These are phyloP conservation scores for Australoheros scitulus DNA, from an alignment of 2,113 vertebrate species.

Conservation along the genomic window DNA sequence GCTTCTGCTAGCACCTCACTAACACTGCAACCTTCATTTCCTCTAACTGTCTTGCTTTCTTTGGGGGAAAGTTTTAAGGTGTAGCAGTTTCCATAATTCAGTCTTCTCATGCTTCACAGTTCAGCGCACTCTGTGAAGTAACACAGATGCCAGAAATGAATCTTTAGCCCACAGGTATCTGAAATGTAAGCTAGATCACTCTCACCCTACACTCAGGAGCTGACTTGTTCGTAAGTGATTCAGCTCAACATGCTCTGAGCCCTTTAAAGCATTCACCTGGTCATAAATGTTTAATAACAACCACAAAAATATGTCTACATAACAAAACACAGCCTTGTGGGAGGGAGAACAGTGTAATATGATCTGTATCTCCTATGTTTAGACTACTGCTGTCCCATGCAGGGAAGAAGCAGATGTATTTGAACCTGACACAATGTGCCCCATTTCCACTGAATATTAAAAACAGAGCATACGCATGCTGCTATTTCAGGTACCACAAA, in stretches of 20 bases:
- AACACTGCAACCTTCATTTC: conserved; percentile 30
- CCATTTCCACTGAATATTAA: conserved; percentile 48
- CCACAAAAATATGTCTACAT: conserved; percentile 33
- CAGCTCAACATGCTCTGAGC: conserved; percentile 20
- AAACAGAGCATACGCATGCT: conserved; percentile 21
- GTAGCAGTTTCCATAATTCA: not conserved
- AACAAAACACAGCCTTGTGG: conserved; percentile 43
- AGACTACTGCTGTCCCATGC: conserved; percentile 35
- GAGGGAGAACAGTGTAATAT: conserved; percentile 30
- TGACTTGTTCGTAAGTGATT: conserved; percentile 19
- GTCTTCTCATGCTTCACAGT: conserved; percentile 7
- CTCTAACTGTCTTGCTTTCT: conserved; percentile 12
- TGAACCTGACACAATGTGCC: conserved; percentile 34
- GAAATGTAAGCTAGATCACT: conserved; percentile 18
- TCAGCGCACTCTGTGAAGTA: conserved; percentile 8
- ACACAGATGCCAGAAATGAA: conserved; percentile 28
- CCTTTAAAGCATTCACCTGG: conserved; percentile 38
- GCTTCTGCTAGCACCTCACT: conserved; percentile 36
- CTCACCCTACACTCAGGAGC: not conserved
- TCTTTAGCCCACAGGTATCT: conserved; percentile 36
- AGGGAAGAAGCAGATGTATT: conserved; percentile 44
- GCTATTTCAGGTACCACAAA: conserved; percentile 61
- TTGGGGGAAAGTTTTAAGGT: conserved; percentile 11
- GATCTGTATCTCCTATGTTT: conserved; percentile 53
- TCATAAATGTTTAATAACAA: conserved; percentile 59